Conservation (phyloP, 53 echinoderm and acorn worm species). For the Apostichopus leukothele region DNA sequence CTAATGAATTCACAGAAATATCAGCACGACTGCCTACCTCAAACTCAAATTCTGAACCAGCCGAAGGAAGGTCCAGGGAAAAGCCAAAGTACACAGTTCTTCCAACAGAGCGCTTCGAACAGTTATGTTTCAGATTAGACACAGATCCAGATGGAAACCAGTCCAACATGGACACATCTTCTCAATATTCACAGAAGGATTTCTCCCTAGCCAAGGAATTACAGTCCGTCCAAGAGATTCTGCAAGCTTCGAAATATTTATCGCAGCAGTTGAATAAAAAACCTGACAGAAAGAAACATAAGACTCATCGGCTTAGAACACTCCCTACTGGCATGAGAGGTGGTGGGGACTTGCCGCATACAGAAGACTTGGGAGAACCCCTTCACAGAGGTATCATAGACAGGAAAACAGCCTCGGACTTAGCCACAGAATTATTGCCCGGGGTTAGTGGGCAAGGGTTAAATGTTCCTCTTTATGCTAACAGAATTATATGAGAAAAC, state of each 20-base stretch:
- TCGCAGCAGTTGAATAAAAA: conserved; percentile 50
- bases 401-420: conserved; percentile 75
- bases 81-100: conserved; percentile 32
- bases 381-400: conserved; percentile 88
- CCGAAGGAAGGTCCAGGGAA: not conserved
- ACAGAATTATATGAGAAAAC: conserved; percentile 51
- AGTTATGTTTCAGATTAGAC: conserved; percentile 15
- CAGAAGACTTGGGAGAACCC: conserved; percentile 60
- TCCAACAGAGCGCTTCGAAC: conserved; percentile 22
- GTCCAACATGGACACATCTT: conserved; percentile 19
- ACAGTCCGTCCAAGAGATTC: conserved; percentile 54
- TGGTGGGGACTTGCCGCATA: conserved; percentile 16
- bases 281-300: conserved; percentile 42
- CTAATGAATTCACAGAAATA: not conserved
- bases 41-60: conserved; percentile 22
- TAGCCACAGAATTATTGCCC: conserved; percentile 84
- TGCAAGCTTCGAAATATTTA: conserved; percentile 48
- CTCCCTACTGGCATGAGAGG: not conserved
- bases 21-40: conserved; percentile 49
- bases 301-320: conserved; percentile 52
- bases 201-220: conserved; percentile 63
- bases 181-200: conserved; percentile 43
- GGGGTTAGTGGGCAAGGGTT: conserved; percentile 89
- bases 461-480: conserved; percentile 57
- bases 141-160: conserved; percentile 29